Conservation (phyloP, 2,888 invertebrate species). For the Dynastes tityus region DNA sequence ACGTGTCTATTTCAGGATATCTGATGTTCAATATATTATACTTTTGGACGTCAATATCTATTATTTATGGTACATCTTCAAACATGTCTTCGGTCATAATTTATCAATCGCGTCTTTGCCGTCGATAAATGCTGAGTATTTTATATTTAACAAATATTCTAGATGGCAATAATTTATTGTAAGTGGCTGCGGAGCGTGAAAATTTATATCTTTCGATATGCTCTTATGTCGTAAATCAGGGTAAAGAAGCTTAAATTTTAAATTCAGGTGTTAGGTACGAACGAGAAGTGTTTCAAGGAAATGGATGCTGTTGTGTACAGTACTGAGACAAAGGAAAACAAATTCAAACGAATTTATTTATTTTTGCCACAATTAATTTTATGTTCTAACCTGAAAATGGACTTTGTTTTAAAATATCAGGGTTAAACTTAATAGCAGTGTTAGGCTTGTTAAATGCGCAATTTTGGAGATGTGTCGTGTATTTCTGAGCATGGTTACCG, state of each 20-base stretch:
- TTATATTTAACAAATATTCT: constrained; percentile 27
- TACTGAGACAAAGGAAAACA: neutral
- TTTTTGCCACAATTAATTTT: no score
- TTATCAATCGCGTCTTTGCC: constrained; percentile 16
- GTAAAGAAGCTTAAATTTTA: constrained; percentile 14
- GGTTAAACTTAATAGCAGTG: no score
- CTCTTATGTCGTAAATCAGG: constrained; percentile 22
- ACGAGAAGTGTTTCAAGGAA: neutral
- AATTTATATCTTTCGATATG: constrained; percentile 11
- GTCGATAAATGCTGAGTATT: constrained; percentile 11
- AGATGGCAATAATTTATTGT: constrained; percentile 39
- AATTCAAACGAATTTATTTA: no score
- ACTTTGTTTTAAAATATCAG: no score
- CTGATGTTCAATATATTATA: constrained; percentile 41
- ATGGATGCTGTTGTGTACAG: neutral
- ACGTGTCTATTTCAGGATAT: constrained; percentile 39
- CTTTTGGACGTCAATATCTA: constrained; percentile 36
- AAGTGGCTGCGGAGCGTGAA: neutral
- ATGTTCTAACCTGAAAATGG: no score
- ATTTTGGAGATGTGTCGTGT: no score
- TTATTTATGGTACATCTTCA: constrained; percentile 43
- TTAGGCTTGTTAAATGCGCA: no score
- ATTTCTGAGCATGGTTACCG: no score
- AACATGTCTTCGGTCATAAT: constrained; percentile 36
- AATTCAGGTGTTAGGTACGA: neutral